Base-by-base conservation (phyloP, 2,888 invertebrate genomes). In the Ennomos erosarius region DNA sequence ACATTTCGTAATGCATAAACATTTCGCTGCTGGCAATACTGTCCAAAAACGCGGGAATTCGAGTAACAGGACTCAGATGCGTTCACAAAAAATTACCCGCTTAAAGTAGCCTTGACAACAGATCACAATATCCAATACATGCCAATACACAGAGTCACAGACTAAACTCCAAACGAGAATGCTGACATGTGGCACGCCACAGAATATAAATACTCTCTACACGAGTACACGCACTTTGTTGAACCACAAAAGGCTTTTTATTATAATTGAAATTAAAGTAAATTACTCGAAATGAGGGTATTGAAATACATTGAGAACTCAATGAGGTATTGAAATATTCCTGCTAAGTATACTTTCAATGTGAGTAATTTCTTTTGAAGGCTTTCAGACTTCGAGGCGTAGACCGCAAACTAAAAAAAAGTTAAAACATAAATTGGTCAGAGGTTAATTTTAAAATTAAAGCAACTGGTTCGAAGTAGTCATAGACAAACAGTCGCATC, bases 71-170 rank as follows among this genome's bases (percentile, higher is more conserved):
- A 48, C 70, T 75, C 26, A 26, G 26, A 76, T 79, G 78, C 66
- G 46, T 64, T 59, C 70, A 75, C 73, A 81, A 79, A 78, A 77
- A 74, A 71, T 75, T 67, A 42, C 55, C 10, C 73, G 69, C 66
- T 59, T 38, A 65, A 61, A 38, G 57, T 64, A 62, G 46, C 49
- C 43, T 46, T 33, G 44, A 54, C 46, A 44, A n/a, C 16, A 49
- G 52, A 61, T 61, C 59, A 56, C 60, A 59, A 44, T 51, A 55
- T 26, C 5, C 26, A 26, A 26, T 26, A 26, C 26, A n/a, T n/a
- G n/a, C n/a, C n/a, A n/a, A n/a, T n/a, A n/a, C n/a, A n/a, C n/a
- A n/a, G n/a, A n/a, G n/a, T n/a, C n/a, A 26, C 26, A 26, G 26
- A 26, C 26, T 26, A 26, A 26, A 26, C 13, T 50, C 51, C 52